Evolutionary conservation across 2,797 vertebrate genomes (phyloP), one percentile per base, ranked within the genome.

Genomic region (Masticophis lateralis): DNA sequence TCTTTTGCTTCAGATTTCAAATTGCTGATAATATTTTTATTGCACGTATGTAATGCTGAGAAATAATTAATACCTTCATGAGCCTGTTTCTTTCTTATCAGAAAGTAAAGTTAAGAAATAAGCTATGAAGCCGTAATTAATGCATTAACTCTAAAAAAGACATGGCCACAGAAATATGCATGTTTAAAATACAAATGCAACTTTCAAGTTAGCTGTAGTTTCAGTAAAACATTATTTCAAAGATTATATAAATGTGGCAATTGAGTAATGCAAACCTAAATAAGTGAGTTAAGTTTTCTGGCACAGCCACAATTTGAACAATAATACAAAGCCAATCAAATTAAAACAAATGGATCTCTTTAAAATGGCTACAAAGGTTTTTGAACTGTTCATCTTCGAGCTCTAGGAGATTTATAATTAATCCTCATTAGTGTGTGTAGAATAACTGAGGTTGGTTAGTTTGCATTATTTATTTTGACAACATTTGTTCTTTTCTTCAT

Each of bases 251-350:
- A 92, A 7, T 51, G 22, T 92, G 93, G 0, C 0, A 89, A 66
- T 94, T 94, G 90, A 47, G 89, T 74, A 93, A 93, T 61, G 14
- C 92, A 18, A 88, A 22, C 28, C 9, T 53, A 92, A 83, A 28
- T 63, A 60, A 63, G 25, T 55, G 3, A 95, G 90, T 95, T 93
- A 66, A 89, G 93, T 93, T 86, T 90, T 93, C 8, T 92, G 55
- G 90, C 94, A 16, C 14, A 69, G 16, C 13, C 63, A 69, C 14
- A 32, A 69, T 69, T 18, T 32, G 66, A 69, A 69, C 66, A 69
- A 69, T 32, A 69, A 94, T 90, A 61, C 91, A 59, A 94, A 1
- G 74, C 89, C 88, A 92, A 28, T 32, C 13, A 69, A 69, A 32
- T 69, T 69, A 32, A 20, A 87, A 83, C 69, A 88, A 3, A 51